phyloP scores from a whole-genome alignment of 2,888 invertebrate genomes.

The Temnothorax rugatulus region DNA sequence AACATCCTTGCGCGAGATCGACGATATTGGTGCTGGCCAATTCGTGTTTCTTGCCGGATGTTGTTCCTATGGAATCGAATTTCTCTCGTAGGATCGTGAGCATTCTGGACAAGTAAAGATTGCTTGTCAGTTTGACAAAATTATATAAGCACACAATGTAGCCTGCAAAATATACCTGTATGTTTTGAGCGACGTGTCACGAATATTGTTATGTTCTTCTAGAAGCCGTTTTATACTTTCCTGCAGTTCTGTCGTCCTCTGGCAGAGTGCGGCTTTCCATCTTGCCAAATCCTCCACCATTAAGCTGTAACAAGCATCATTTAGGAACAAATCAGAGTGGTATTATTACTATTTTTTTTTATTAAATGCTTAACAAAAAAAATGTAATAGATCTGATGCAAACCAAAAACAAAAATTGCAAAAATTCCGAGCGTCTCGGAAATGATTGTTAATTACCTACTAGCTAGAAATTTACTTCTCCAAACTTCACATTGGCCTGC shows the following conservation, averaged over 20 bases:
- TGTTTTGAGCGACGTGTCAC: constrained; percentile 89
- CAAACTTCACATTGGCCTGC: constrained; percentile 98
- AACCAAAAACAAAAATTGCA: neutral
- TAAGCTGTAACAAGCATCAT: constrained; percentile 88
- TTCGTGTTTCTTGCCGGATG: constrained; percentile 84
- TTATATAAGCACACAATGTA: constrained; percentile 8
- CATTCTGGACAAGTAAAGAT: constrained; percentile 79
- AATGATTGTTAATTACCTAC: constrained; percentile 88
- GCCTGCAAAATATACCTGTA: constrained; percentile 85
- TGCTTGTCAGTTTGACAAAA: neutral
- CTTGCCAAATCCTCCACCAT: constrained; percentile 97
- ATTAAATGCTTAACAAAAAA: neutral
- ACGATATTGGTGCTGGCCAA: constrained; percentile 89
- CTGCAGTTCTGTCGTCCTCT: constrained; percentile 90
- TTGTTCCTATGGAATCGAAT: constrained; percentile 87
- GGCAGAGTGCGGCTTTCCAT: constrained; percentile 93
- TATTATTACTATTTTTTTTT: neutral
- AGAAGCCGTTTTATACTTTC: constrained; percentile 90
- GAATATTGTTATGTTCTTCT: constrained; percentile 90
- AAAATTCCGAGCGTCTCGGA: constrained; percentile 10
- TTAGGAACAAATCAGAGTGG: neutral
- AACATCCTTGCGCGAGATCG: constrained; percentile 89
- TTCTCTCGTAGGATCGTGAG: constrained; percentile 87
- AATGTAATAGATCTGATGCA: neutral
- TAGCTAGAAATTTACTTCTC: constrained; percentile 98